Evolutionary conservation across 2,113 vertebrate genomes (phyloP), one percentile per base, ranked within the genome.

Genomic region (Archocentrus centrarchus): DNA sequence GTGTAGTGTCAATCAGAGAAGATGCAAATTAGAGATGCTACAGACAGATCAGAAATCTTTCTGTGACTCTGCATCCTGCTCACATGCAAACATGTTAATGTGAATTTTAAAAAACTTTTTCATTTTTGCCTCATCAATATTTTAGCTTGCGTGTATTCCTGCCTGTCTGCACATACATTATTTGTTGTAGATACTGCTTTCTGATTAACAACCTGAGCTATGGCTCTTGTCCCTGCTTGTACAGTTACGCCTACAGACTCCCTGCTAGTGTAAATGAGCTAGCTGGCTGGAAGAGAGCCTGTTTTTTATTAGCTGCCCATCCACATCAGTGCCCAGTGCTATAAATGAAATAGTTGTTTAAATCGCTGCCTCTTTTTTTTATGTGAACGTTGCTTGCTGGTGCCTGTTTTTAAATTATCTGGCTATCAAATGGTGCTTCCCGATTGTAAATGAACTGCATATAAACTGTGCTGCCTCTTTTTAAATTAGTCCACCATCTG

Each of bases 371-470:
- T 68, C n/a, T 22, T 47, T 83, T 83, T 88, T 85, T 50, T 77
- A 82, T 83, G 41, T 73, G 68, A 53, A 87, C 58, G 59, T 58
- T 79, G 6, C 35, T 86, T 50, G 22, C 76, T 68, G 55, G 75
- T 27, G 70, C 35, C 79, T 82, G 61, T 85, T 81, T 89, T 63
- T 86, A 89, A 89, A 86, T 89, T 20, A 86, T 62, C 73, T 84
- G 81, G 79, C 64, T 61, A 24, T 55, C 18, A 8, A 8, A 79
- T 41, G 7, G 44, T 60, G 53, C 79, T 88, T 68, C 75, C 81
- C 20, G 59, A 66, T 73, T 83, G 55, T 83, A 86, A 93, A 85
- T 85, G 7, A 82, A 66, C 24, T 83, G 63, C 47, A 59, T 76
- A 81, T 86, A 81, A 90, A 86, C 58, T 77, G 44, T 63, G 37